Conservation (phyloP, 2,888 invertebrate species). For the Epistrophe grossulariae region DNA sequence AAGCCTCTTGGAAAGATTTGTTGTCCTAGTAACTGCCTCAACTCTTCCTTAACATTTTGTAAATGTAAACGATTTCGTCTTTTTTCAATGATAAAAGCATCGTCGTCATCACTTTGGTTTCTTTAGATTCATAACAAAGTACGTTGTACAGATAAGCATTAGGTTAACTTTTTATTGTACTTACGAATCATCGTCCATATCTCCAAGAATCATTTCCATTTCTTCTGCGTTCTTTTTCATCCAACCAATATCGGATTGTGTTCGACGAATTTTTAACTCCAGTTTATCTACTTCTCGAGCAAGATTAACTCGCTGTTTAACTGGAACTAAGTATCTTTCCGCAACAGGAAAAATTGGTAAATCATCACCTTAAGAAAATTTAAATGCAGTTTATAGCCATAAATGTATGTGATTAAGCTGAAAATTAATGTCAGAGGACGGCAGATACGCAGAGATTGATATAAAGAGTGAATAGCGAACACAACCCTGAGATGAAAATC, state of each 20-base stretch:
- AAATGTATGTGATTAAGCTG: too few relatives aligned
- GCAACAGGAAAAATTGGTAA: slow-evolving; percentile 93
- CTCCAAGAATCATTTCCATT: slow-evolving; percentile 96
- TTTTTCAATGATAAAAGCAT: slow-evolving; percentile 81
- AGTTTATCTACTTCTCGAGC: slow-evolving; percentile 92
- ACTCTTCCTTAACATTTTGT: slow-evolving; percentile 78
- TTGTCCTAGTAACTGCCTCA: slow-evolving; percentile 83
- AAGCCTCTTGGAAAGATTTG: slow-evolving; percentile 89
- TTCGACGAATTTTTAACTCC: slow-evolving; percentile 87
- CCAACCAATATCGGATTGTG: slow-evolving; percentile 92
- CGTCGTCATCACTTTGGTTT: slow-evolving; percentile 82
- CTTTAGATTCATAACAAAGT: slow-evolving; percentile 25
- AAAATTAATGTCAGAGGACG: too few relatives aligned
- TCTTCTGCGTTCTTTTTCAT: slow-evolving; percentile 93
- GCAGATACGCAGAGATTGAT: too few relatives aligned
- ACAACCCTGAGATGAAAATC: too few relatives aligned
- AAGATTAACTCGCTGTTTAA: slow-evolving; percentile 89
- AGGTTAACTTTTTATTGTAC: slow-evolving; percentile 37
- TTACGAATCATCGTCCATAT: slow-evolving; percentile 85
- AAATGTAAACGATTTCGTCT: slow-evolving; percentile 81
- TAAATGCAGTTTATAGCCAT: too few relatives aligned
- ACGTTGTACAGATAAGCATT: background rate
- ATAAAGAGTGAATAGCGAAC: too few relatives aligned
- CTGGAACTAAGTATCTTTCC: slow-evolving; percentile 85
- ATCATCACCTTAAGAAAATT: slow-evolving; percentile 89